These are phyloP conservation scores for Hypomecis punctinalis DNA, from an alignment of 2,888 invertebrate genomes.

Conservation along the genomic window DNA sequence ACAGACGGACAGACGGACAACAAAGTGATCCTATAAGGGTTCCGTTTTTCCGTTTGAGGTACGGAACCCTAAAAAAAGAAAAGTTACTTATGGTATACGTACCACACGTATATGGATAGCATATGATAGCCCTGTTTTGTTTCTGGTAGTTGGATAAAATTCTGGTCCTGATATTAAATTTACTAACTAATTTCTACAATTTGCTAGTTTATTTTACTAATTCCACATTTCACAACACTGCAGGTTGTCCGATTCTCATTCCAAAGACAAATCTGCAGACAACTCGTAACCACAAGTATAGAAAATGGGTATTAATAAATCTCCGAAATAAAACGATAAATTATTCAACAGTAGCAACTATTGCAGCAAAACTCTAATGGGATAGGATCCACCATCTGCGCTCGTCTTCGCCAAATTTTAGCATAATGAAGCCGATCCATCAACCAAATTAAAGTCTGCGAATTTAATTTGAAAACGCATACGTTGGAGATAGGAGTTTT, in stretches of 20 bases:
- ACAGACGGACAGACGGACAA: no score
- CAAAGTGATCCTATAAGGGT: no score
- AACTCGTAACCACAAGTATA: background rate
- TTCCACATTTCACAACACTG: background rate
- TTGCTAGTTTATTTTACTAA: no score
- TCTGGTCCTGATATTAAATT: no score
- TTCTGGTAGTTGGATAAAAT: no score
- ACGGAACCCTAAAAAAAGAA: no score
- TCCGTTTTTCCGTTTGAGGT: no score
- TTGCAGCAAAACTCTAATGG: slow-evolving; percentile 7
- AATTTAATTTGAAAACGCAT: background rate
- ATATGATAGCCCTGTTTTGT: no score
- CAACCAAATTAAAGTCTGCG: slow-evolving; percentile 12
- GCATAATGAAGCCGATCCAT: slow-evolving; percentile 20
- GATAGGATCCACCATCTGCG: slow-evolving; percentile 14
- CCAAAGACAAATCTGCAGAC: background rate
- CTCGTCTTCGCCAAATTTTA: slow-evolving; percentile 2
- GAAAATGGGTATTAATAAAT: background rate
- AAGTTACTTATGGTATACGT: no score
- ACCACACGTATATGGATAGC: no score
- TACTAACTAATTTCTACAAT: no score
- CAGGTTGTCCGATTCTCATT: background rate
- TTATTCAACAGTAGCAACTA: slow-evolving; percentile 15
- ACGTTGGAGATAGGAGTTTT: background rate
- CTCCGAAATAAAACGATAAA: slow-evolving; percentile 1